Percentiles rank a stretch among this genome's conserved stretches.
These are phyloP conservation scores for Pectinophora gossypiella DNA, from an alignment of 1,140 invertebrate genomes.

Conservation along the genomic window DNA sequence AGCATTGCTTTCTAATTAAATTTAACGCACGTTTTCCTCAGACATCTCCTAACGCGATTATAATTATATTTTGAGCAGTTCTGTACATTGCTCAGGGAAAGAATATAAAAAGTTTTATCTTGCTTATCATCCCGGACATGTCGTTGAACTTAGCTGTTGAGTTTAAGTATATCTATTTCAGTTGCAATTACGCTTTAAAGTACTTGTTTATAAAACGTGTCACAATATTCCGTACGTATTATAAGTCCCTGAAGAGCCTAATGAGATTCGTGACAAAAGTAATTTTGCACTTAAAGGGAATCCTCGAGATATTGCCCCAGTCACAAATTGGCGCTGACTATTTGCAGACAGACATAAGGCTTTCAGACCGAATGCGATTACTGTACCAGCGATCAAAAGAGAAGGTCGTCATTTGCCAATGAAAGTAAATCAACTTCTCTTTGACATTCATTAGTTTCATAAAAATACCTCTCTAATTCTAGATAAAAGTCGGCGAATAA, in stretches of 20 bases:
- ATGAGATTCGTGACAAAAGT: background rate
- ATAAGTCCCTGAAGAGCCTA: background rate
- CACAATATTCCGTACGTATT: conserved; percentile 1
- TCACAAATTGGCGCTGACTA: background rate
- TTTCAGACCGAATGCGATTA: background rate
- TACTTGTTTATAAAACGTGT: conserved; percentile 6
- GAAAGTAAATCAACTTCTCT: conserved; percentile 42
- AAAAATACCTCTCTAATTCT: conserved; percentile 40
- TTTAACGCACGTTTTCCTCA: conserved; percentile 45
- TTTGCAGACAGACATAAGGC: background rate
- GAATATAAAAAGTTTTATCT: no score
- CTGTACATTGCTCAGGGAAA: no score
- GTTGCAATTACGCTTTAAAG: no score
- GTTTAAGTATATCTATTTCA: no score
- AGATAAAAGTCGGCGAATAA: conserved; percentile 45
- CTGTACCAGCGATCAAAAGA: conserved; percentile 8
- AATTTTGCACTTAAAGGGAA: background rate
- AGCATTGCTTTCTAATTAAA: conserved; percentile 51
- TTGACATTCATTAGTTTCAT: conserved; percentile 63
- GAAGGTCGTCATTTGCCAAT: conserved; percentile 18
- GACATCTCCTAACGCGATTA: conserved; percentile 36
- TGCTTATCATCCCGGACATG: no score
- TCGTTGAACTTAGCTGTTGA: no score
- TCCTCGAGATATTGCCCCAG: background rate
- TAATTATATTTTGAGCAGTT: conserved; percentile 39